Base-by-base conservation (phyloP, 1,140 invertebrate genomes). In the Drosophila jambulina region DNA sequence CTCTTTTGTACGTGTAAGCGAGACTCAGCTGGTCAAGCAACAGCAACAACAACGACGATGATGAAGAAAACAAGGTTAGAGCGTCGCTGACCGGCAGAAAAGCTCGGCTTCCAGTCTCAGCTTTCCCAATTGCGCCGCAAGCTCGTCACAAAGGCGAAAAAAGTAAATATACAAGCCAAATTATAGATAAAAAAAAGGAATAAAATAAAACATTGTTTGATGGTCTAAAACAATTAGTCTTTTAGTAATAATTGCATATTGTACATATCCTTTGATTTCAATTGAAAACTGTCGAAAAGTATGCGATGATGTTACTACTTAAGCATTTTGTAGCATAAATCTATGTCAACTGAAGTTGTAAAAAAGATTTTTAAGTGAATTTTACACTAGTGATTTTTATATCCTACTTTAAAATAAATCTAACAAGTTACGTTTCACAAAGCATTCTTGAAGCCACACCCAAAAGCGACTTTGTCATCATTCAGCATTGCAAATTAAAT, bases 61-160 rank as follows among this genome's bases (percentile, higher is more conserved):
- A 64, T 57, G 45, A 40, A 56, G 36, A 67, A 69, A 78, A 78
- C 75, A 78, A 78, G 75, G 75, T 78, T 78, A 77, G 42, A 68
- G 72, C 60, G 45, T 21, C 36, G 79, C 51, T 75, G 80, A 78
- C 83, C 84, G 83, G 83, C 83, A 88, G 75, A 82, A 86, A 85
- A 75, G 81, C 81, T 80, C 65, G 82, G 70, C 79, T 85, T 75
- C 80, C 82, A 49, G 61, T 65, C 81, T 80, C 61, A 80, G 81
- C 82, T 84, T 84, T 84, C 72, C 72, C 71, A 86, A 88, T 87
- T 88, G 83, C 83, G 83, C 77, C 68, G 83, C 78, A 78, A 85
- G 63, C 42, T 68, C 15, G 53, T 49, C 53, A 71, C 19, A 72
- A 72, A 57, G 19, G 27, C 17, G 19, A 53, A 32, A 60, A 19